Evolutionary conservation across 2,888 invertebrate genomes (phyloP), one percentile per base, ranked within the genome.

Genomic region (Periphyllus acericola): DNA sequence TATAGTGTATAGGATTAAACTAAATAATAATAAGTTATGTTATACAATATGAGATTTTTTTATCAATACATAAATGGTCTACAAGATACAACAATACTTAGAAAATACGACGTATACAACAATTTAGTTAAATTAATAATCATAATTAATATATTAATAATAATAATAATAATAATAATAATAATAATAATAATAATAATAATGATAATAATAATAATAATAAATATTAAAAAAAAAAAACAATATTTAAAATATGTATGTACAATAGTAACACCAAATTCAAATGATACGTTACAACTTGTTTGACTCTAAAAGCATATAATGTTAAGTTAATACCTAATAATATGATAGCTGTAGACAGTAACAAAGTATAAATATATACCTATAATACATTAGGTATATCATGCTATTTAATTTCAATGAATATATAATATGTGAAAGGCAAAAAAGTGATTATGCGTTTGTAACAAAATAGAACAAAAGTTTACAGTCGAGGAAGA

Each of bases 401-500:
- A 46, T 55, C 9, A 11, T 21, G 21, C 60, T 5, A 21, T 68
- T 46, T 83, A n/a, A 55, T n/a, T n/a, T 74, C 25, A 52, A 46
- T 32, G 29, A 34, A 3, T 52, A 14, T 52, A n/a, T n/a, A n/a
- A n/a, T n/a, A 46, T 32, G 71, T 14, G 14, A 46, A 71, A 40
- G 29, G 21, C 29, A 71, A 46, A 71, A 21, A 19, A 46, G 46
- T 46, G 34, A 55, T 34, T 46, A 19, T n/a, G 19, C 25, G 46
- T 46, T 29, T 25, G 25, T 32, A 84, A 68, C 84, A 52, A 85
- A 52, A 52, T 34, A 72, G 25, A 46, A 72, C 25, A 36, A 29
- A 75, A 86, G 78, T 87, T 72, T 80, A 87, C 86, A 87, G 86
- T 87, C 72, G 80, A 60, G 40, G 86, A 87, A 87, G 86, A 21